Evolutionary conservation across 2,797 vertebrate species (phyloP).

Genomic region (Trichosurus vulpecula): DNA sequence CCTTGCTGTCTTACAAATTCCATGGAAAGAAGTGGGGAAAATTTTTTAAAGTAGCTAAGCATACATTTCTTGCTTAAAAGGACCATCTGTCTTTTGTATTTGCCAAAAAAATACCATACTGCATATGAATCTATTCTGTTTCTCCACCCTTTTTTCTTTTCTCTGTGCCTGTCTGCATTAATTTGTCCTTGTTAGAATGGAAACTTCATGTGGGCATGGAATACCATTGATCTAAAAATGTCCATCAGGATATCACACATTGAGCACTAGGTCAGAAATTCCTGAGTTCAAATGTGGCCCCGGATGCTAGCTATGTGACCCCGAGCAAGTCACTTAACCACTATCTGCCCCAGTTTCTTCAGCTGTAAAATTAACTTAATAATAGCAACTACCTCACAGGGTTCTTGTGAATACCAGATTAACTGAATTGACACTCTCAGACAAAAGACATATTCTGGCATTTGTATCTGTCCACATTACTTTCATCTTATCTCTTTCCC

Average conservation of each 20-base stretch:
- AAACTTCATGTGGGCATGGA: not conserved
- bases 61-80: not conserved
- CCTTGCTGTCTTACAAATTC: not conserved
- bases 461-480: not conserved
- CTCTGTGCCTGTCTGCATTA: not conserved
- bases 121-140: not conserved
- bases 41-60: not conserved
- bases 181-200: not conserved
- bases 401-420: not conserved
- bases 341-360: not conserved
- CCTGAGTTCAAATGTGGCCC: not conserved
- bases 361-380: not conserved
- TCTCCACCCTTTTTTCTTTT: not conserved
- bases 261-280: not conserved
- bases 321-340: not conserved
- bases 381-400: not conserved
- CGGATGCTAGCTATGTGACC: not conserved
- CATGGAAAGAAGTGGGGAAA: not conserved
- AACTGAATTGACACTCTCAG: not conserved
- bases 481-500: not conserved
- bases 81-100: not conserved
- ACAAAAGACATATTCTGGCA: not conserved
- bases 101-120: not conserved
- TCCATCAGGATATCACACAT: not conserved
- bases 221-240: not conserved